Conservation (phyloP, 2,113 vertebrate species). For the Chitala chitala region DNA sequence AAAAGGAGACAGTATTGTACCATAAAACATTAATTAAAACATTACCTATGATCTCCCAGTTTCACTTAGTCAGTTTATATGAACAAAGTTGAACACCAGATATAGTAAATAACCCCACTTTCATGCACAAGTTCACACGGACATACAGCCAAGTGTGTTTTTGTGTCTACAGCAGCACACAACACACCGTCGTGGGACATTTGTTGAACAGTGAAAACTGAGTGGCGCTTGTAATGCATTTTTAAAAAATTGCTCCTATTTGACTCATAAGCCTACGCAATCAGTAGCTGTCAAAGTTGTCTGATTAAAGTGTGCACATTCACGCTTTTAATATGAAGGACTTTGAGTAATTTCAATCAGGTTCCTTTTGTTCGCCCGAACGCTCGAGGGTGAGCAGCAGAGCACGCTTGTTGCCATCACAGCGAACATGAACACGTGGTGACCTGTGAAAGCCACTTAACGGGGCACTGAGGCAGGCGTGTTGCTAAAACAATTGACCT, state of each 20-base stretch:
- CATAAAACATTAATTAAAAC: too few relatives aligned
- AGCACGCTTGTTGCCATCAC: not conserved
- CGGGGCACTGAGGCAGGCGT: constrained; percentile 55
- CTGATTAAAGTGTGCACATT: not conserved
- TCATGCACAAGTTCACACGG: too few relatives aligned
- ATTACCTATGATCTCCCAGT: too few relatives aligned
- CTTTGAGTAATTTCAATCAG: not conserved
- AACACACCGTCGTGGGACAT: not conserved
- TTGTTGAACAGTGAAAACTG: not conserved
- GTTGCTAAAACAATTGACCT: constrained; percentile 61
- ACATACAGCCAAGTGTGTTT: not conserved
- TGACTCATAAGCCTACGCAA: not conserved
- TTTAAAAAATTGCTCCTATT: not conserved
- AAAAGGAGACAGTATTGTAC: too few relatives aligned
- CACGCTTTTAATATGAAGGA: not conserved
- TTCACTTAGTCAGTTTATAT: too few relatives aligned
- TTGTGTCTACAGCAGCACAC: not conserved
- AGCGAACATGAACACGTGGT: constrained; percentile 6
- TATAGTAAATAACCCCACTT: too few relatives aligned
- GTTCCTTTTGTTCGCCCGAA: not conserved
- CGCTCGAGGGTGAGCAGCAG: not conserved
- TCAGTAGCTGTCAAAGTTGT: not conserved
- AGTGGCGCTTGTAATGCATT: not conserved
- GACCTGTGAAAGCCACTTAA: constrained; percentile 49
- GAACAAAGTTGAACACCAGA: too few relatives aligned